phyloP scores from a whole-genome alignment of 2,113 vertebrate species.

The Pithys albifrons region DNA sequence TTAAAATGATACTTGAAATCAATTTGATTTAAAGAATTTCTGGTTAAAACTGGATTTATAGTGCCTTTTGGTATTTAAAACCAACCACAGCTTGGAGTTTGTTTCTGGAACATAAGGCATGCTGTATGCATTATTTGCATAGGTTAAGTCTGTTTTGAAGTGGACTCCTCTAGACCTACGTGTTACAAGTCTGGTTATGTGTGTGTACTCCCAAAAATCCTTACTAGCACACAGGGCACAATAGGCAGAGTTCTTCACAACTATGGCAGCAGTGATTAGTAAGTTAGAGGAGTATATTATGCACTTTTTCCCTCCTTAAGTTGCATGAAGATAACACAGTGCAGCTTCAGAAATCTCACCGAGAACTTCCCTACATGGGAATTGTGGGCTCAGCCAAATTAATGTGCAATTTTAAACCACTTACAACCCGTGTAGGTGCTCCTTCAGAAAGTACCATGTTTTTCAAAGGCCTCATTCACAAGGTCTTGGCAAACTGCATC shows the following conservation, averaged over 20 bases:
- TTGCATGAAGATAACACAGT: not conserved
- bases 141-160: conserved; percentile 30
- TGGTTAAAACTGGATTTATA: conserved; percentile 14
- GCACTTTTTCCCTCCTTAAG: conserved; percentile 40
- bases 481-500: not conserved
- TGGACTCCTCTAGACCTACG: conserved; percentile 1
- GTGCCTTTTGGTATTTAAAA: conserved; percentile 63
- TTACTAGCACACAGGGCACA: not conserved
- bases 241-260: not conserved
- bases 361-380: not conserved
- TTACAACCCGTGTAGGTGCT: not conserved
- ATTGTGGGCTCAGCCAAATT: not conserved
- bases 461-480: rapidly evolving
- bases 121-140: conserved; percentile 34
- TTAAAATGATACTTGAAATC: conserved; percentile 9
- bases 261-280: not conserved
- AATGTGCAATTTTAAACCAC: not conserved
- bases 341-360: not conserved
- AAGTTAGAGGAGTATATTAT: conserved; percentile 26
- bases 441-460: not conserved
- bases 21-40: not conserved
- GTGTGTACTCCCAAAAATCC: not conserved
- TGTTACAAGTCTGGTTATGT: not conserved
- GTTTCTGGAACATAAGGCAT: conserved; percentile 11
- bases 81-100: conserved; percentile 16